phyloP scores from a whole-genome alignment of 2,113 vertebrate species.

The Circaetus gallicus region DNA sequence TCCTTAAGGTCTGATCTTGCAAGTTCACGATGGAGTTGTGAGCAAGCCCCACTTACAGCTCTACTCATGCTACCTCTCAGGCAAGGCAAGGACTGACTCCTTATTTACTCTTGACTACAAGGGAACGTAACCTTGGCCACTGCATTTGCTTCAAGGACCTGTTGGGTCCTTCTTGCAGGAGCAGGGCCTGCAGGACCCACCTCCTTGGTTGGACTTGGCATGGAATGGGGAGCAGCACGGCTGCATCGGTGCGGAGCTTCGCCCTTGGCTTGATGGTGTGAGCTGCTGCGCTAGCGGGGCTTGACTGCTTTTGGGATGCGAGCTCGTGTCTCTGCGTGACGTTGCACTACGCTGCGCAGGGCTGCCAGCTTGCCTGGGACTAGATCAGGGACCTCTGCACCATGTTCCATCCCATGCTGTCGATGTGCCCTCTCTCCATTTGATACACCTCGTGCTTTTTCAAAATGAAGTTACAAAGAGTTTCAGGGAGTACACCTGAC shows the following conservation, averaged over 20 bases:
- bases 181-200: not conserved
- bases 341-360: accelerated
- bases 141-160: accelerated
- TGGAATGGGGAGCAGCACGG: not conserved
- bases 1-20: not conserved
- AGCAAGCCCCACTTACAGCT: not conserved
- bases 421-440: not conserved
- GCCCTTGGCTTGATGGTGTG: accelerated
- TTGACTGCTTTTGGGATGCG: not conserved
- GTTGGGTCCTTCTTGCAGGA: not conserved
- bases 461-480: not conserved
- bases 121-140: not conserved
- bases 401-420: not conserved
- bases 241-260: not conserved
- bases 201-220: not conserved
- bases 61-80: accelerated
- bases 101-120: not conserved
- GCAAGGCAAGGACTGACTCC: not conserved
- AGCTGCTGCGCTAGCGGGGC: not conserved
- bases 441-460: not conserved
- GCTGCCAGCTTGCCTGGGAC: not conserved
- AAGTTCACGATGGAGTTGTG: not conserved
- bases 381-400: not conserved
- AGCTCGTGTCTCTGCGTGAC: accelerated
- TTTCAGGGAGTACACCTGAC: not conserved